Base-by-base conservation (phyloP, 1,140 invertebrate species). In the Portunus trituberculatus region DNA sequence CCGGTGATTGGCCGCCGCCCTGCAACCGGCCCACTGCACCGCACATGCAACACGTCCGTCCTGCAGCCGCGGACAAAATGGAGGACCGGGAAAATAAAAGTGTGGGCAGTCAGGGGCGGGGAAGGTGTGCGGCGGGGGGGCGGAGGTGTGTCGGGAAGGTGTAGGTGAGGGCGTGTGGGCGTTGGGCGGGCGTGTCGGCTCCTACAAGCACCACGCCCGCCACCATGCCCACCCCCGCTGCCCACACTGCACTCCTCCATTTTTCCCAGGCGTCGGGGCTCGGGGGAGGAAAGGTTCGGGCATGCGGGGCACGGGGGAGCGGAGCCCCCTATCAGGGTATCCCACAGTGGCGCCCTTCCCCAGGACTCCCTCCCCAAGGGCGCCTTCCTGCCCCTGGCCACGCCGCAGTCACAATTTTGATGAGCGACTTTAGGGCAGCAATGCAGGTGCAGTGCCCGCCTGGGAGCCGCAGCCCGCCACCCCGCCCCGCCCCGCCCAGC, bases 371-470 rank as follows among this genome's bases (percentile, higher is more conserved):
- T 76, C 12, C 20, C n/a, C 20, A n/a, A 25, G 67, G 67, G 67
- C 25, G 67, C 25, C 20, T 76, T 7, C 20, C 20, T 76, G 67
- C 20, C 67, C 67, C 25, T 76, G 16, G 25, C 20, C 67, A n/a
- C 67, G 67, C 67, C 67, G 67, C 67, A n/a, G 67, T 25, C 67
- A n/a, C 6, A n/a, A 76, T 76, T 76, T 76, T 76, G 67, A 76
- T 76, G 67, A 25, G 67, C 67, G 67, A 7, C 20, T 76, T 76
- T 76, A 7, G 67, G 67, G 67, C 67, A 76, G 67, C 67, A 76
- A 76, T 76, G 67, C 67, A 76, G 67, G 67, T 76, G 67, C 67
- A 76, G 67, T 76, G 67, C 67, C 67, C 67, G 67, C 67, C 67
- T n/a, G 20, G 20, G 25, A 25, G 20, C 16, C 67, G 20, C n/a